Evolutionary conservation across 2,113 vertebrate species (phyloP), one percentile per base, ranked within the genome.

Genomic region (Mobula birostris): DNA sequence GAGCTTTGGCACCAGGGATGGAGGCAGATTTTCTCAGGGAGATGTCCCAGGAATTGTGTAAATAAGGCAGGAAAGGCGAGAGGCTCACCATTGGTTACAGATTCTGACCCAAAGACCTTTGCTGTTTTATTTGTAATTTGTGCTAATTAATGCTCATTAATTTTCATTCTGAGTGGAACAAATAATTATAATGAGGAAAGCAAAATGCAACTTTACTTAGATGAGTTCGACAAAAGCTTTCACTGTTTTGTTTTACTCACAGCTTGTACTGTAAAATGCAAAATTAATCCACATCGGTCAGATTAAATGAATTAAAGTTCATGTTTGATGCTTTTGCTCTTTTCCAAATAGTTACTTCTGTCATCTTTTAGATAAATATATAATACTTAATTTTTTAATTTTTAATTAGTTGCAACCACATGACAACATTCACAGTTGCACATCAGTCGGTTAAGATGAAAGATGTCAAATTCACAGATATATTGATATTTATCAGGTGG

Each of bases 381-480:
- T 90, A 63, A 19, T 80, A 11, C 6, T 32, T 61, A 29, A 83
- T 68, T 94, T 7, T 90, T 48, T 61, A 0, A 92, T 94, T 95
- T 77, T 95, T 56, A 94, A 95, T 94, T 94, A 98, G 98, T 74
- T 98, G 97, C 74, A 94, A 95, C 68, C 96, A 40, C 70, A 94
- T 98, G 9, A 96, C 95, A 5, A 94, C 96, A 0, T 96, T 97
- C 93, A 95, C 97, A 0, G 83, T 97, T 40, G 63, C 94, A 32
- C 96, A 56, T 48, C 21, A 76, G 91, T 36, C 72, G 14, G 36
- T 76, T 74, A 70, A 11, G 40, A 76, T 93, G 68, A 74, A 74
- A 21, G 40, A 93, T 74, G 68, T 93, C 36, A 74, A 40, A 74
- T 93, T 93, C 70, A 93, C 91, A 27, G 68, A 93, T 93, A 21